phyloP scores from a whole-genome alignment of 2,888 invertebrate species.

The Mimachlamys varia region DNA sequence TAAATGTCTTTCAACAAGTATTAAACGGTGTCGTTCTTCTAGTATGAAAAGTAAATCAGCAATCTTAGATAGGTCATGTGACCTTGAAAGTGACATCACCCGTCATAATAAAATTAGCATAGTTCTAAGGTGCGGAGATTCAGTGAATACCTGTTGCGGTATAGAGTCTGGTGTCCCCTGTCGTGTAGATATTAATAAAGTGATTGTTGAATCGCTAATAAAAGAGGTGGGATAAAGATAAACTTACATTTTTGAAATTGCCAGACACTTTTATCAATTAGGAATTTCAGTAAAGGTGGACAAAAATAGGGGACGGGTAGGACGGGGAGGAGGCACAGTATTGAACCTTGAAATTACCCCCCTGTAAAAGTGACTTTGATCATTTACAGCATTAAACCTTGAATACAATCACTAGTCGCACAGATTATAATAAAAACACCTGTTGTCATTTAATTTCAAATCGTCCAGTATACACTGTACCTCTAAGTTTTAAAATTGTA shows the following conservation, averaged over 20 bases:
- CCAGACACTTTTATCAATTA: not conserved
- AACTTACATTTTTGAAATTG: slow-evolving; percentile 23
- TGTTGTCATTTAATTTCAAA: too few species aligned
- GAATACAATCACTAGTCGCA: too few species aligned
- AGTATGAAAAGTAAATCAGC: not conserved
- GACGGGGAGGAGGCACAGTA: not conserved
- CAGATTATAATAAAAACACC: too few species aligned
- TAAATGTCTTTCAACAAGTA: not conserved
- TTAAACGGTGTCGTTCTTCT: not conserved
- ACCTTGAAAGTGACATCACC: not conserved
- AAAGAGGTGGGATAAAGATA: not conserved
- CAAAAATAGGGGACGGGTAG: not conserved
- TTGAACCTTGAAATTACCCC: not conserved
- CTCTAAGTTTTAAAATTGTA: too few species aligned
- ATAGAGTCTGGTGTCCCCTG: not conserved
- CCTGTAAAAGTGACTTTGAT: too few species aligned
- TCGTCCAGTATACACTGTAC: too few species aligned
- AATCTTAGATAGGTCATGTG: not conserved
- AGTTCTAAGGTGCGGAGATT: slow-evolving; percentile 3
- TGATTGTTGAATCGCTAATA: slow-evolving; percentile 9
- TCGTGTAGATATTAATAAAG: not conserved
- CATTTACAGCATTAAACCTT: too few species aligned
- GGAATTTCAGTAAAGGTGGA: not conserved
- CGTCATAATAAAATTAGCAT: slow-evolving; percentile 17
- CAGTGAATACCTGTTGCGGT: not conserved